Percentiles rank a stretch among this genome's conserved stretches.
Conservation (phyloP, 1,140 invertebrate species). For the Chionoecetes opilio region DNA sequence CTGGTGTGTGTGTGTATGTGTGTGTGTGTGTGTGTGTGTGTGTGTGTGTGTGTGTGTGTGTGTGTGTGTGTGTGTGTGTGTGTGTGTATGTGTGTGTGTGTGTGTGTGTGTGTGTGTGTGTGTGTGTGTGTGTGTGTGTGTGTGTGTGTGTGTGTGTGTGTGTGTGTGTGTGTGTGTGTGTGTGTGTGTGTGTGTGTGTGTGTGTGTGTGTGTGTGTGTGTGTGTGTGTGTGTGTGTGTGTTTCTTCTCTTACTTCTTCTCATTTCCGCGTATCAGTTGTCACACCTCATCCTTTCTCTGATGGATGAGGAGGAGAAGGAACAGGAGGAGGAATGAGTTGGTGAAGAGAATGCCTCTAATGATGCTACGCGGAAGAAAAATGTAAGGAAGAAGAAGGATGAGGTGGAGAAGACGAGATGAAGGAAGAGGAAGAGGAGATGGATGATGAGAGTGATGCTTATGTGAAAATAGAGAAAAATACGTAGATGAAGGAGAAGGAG, state of each 20-base stretch:
- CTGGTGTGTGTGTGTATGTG: too few species aligned
- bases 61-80: too few species aligned
- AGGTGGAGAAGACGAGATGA: not conserved
- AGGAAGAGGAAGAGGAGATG: not conserved
- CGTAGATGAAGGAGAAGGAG: not conserved
- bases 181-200: too few species aligned
- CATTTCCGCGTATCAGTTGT: not conserved
- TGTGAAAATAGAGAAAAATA: not conserved
- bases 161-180: too few species aligned
- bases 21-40: too few species aligned
- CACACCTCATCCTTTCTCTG: not conserved
- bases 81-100: too few species aligned
- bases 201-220: too few species aligned
- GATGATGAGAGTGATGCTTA: not conserved
- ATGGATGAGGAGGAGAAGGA: not conserved
- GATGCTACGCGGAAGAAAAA: not conserved
- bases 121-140: too few species aligned
- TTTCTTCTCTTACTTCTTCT: not conserved
- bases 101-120: too few species aligned
- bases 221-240: too few species aligned
- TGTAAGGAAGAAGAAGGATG: not conserved
- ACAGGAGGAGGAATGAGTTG: not conserved
- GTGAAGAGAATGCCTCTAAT: not conserved
- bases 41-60: too few species aligned
- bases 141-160: too few species aligned